Evolutionary conservation across 2,797 vertebrate species (phyloP), one percentile per base, ranked within the genome.

Genomic region (Babyrousa celebensis): DNA sequence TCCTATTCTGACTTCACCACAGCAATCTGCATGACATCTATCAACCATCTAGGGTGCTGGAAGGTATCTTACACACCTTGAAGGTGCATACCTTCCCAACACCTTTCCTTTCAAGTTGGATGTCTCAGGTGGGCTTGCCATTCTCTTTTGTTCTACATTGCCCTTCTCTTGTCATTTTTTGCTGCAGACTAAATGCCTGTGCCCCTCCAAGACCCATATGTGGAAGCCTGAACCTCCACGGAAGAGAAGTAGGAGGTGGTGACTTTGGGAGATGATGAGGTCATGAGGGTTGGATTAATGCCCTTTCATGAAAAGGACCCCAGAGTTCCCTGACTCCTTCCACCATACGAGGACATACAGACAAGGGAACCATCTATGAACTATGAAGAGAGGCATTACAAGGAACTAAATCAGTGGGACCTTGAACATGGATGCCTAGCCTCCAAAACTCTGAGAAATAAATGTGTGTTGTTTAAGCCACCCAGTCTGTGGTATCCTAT

Each of bases 1-100:
- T 29, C 25, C 5, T 27, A 7, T 12, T 3, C 74, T 56, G 29
- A 21, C 3, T 18, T n/a, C 3, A n/a, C 29, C 17, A 4, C 5
- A 54, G 7, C 20, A 36, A 9, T 0, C 0, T 25, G 54, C 12
- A 11, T 2, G 1, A 91, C 17, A 3, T 5, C 68, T 17, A 4
- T 12, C 7, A 36, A 27, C 15, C 32, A 5, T 1, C 10, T 0
- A 52, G 65, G 4, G 36, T 36, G 36, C 36, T 36, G 36, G 36
- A 15, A 40, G 10, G 21, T 43, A 3, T 2, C 32, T 12, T 12
- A 3, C 15, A 7, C 3, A 1, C 1, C 0, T 2, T 7, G 17
- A 52, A 58, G 70, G n/a, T 12, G 12, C 36, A 23, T 1, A 10
- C 9, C 52, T 36, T 56, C 84, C 63, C 29, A 15, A 15, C 2